Conservation (phyloP, 2,113 vertebrate genomes). For the Xenopus tropicalis region UCB_Xtro_10.0 CM004448.2:68096001-68096500, state of each 20-base stretch:
- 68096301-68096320: conserved; percentile 9
- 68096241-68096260: conserved; percentile 34
- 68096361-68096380: conserved; percentile 36
- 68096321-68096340: conserved; percentile 28
- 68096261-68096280: conserved; percentile 39
- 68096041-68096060: too few species aligned
- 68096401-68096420: conserved; percentile 37
- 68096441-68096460: conserved; percentile 33
- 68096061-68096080: neutral
- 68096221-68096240: conserved; percentile 24
- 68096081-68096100: conserved; percentile 9
- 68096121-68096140: conserved; percentile 30
- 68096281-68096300: conserved; percentile 37
- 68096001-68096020: too few species aligned
- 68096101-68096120: conserved; percentile 17
- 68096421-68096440: conserved; percentile 26
- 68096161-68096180: neutral
- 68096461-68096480: conserved; percentile 40
- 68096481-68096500: conserved; percentile 29
- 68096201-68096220: neutral
- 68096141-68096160: conserved; percentile 28
- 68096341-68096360: conserved; percentile 14
- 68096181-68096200: conserved; percentile 3
- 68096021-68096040: too few species aligned
- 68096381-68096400: conserved; percentile 44